Conservation (phyloP, 2,888 invertebrate genomes). For the Euplagia quadripunctaria region DNA sequence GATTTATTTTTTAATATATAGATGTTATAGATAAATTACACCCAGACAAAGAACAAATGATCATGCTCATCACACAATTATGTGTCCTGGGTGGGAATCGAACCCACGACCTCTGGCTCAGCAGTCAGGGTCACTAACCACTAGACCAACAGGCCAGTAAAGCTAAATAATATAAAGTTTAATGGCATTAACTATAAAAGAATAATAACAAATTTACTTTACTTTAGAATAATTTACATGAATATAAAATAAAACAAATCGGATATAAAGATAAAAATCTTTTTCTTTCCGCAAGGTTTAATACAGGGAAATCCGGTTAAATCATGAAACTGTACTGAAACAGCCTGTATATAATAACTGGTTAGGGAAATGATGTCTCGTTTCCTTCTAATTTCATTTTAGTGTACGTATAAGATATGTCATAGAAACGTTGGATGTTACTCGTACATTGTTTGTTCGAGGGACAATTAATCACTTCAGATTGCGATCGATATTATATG, state of each 20-base stretch:
- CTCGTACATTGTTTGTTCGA: constrained; percentile 30
- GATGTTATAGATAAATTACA: too few species aligned
- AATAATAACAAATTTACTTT: not conserved
- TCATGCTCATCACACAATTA: too few species aligned
- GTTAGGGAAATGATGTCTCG: constrained; percentile 42
- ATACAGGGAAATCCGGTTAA: not conserved
- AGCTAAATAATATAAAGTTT: not conserved
- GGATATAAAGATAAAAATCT: too few species aligned
- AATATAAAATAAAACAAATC: not conserved
- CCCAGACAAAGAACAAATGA: too few species aligned
- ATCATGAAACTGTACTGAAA: not conserved
- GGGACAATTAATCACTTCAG: constrained; percentile 20
- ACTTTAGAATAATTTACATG: too few species aligned
- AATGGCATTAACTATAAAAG: not conserved
- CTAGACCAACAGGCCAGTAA: not conserved
- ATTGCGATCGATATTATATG: constrained; percentile 21
- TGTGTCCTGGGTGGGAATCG: too few species aligned
- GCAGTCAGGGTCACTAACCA: too few species aligned
- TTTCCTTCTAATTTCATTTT: constrained; percentile 43
- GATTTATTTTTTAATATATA: too few species aligned
- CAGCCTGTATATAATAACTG: constrained; percentile 37
- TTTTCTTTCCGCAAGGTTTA: not conserved
- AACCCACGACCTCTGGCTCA: too few species aligned
- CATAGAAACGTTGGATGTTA: constrained; percentile 28
- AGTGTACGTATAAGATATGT: constrained; percentile 25